Conservation (phyloP, 2,113 vertebrate species). For the Hirundichthys speculiger region DNA sequence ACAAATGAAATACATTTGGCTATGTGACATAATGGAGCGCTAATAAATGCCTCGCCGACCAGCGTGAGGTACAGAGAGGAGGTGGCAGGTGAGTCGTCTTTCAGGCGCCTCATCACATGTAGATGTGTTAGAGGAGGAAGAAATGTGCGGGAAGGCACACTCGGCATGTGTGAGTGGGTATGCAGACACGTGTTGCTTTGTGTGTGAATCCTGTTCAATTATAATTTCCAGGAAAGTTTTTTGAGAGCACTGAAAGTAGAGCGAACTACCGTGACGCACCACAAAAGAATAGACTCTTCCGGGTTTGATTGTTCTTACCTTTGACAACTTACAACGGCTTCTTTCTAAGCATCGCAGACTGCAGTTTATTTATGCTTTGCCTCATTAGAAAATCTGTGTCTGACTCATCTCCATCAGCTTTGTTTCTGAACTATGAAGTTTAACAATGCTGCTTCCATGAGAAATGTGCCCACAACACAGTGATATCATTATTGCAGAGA, state of each 20-base stretch:
- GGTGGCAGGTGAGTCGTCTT: constrained; percentile 43
- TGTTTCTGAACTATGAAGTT: constrained; percentile 22
- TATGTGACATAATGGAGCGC: constrained; percentile 66
- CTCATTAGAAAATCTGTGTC: constrained; percentile 41
- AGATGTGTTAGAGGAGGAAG: not conserved
- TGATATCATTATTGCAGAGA: constrained; percentile 32
- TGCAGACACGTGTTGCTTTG: too few relatives aligned
- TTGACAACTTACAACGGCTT: not conserved
- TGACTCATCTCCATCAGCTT: constrained; percentile 33
- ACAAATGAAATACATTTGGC: constrained; percentile 76
- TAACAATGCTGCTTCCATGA: constrained; percentile 24
- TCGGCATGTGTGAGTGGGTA: constrained; percentile 1
- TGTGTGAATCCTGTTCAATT: not conserved
- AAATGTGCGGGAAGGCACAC: constrained; percentile 24
- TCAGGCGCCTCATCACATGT: too few relatives aligned
- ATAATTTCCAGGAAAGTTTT: constrained; percentile 14
- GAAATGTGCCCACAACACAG: constrained; percentile 5
- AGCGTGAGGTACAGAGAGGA: constrained; percentile 18
- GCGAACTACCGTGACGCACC: constrained; percentile 11
- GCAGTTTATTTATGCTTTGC: constrained; percentile 13
- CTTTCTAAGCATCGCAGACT: not conserved
- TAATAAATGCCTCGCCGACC: constrained; percentile 65
- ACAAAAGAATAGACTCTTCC: not conserved
- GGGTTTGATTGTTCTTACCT: constrained; percentile 18
- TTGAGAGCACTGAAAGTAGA: not conserved